A percentile compares a stretch with the other conserved stretches of the same genome.
These are phyloP conservation scores for Protosalanx chinensis DNA, from an alignment of 2,797 vertebrate genomes.

Conservation along the genomic window DNA sequence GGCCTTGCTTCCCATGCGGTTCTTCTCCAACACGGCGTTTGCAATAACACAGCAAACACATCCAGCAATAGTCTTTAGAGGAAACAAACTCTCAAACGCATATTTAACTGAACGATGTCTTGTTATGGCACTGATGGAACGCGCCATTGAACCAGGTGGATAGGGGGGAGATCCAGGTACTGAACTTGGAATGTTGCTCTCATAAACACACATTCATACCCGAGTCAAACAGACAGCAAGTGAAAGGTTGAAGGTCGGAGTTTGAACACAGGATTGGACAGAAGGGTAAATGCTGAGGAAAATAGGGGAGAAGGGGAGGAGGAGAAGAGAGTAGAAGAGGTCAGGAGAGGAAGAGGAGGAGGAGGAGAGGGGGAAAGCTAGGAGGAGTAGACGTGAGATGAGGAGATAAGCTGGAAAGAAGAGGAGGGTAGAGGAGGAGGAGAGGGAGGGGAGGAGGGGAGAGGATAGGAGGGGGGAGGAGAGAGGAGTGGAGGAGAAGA, in stretches of 20 bases:
- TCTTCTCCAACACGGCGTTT: neutral
- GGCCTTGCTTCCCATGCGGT: conserved; percentile 17
- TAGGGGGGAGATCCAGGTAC: conserved; percentile 30
- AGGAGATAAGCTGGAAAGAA: neutral
- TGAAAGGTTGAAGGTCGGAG: no score
- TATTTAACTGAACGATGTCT: conserved; percentile 42
- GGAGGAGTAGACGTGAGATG: neutral
- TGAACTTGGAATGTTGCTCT: neutral
- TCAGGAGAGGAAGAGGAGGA: neutral
- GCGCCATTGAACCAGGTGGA: neutral
- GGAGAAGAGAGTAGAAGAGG: conserved; percentile 6
- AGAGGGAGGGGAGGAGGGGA: neutral
- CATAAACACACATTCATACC: conserved; percentile 13
- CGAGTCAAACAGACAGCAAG: conserved; percentile 30
- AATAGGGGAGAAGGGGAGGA: conserved; percentile 31
- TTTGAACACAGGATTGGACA: no score
- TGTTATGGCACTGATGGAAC: neutral
- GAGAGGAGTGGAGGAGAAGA: neutral
- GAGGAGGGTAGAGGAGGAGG: neutral
- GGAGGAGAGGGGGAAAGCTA: neutral
- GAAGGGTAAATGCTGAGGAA: no score
- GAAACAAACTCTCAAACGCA: conserved; percentile 55
- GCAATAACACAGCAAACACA: neutral
- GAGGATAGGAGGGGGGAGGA: neutral
- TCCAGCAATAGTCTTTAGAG: conserved; percentile 1